Conservation (phyloP, 1,140 invertebrate species). For the Grapholita molesta region DNA sequence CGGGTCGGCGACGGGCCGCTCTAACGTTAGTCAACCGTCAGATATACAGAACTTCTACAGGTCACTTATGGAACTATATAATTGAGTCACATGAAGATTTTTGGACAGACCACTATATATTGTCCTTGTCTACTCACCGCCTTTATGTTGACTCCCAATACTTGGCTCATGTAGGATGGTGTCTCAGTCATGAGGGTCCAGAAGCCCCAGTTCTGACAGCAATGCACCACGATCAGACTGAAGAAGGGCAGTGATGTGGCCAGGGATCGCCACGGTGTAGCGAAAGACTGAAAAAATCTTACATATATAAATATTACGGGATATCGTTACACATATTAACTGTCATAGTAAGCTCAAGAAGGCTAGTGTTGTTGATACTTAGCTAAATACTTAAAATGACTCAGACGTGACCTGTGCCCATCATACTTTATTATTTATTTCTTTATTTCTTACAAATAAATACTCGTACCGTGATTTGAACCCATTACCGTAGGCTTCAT, state of each 20-base stretch:
- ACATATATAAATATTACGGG: neutral
- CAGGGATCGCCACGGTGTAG: slow-evolving; percentile 85
- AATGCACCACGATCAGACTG: slow-evolving; percentile 87
- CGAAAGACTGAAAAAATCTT: slow-evolving; percentile 8
- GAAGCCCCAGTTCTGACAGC: slow-evolving; percentile 92
- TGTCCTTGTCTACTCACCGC: slow-evolving; percentile 20
- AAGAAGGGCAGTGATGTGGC: slow-evolving; percentile 86
- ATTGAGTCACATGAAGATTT: neutral
- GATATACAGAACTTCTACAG: neutral
- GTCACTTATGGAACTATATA: neutral
- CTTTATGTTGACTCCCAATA: slow-evolving; percentile 87
- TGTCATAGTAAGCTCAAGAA: no score
- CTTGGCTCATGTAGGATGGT: slow-evolving; percentile 89
- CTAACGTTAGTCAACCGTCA: no score
- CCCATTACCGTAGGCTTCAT: no score
- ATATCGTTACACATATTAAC: no score
- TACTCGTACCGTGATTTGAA: no score
- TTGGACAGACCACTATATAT: neutral
- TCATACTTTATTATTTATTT: no score
- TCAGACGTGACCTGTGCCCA: no score
- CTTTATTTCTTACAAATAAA: no score
- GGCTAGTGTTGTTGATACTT: no score
- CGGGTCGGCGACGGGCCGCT: no score
- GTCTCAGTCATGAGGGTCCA: slow-evolving; percentile 92
- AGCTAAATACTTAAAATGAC: no score